phyloP scores from a whole-genome alignment of 35 echinoderm and acorn worm genomes.

The Anneissia japonica region DNA sequence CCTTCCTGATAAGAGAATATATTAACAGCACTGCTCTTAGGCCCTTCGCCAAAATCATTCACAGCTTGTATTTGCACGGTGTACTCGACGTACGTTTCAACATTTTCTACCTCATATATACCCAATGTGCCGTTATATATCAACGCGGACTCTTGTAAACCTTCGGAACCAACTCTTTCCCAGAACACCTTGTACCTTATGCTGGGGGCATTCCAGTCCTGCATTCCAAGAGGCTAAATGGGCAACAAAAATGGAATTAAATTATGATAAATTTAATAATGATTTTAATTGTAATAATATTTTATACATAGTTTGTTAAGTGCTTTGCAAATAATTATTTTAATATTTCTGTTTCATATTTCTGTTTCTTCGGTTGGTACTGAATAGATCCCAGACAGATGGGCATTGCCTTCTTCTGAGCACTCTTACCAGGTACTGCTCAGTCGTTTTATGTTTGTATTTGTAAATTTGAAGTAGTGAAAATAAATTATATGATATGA shows the following conservation, averaged over 20 bases:
- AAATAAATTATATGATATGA: too few species aligned
- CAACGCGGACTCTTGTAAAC: neutral
- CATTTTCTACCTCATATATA: conserved; percentile 20
- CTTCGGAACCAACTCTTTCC: conserved; percentile 10
- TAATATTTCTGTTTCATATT: too few species aligned
- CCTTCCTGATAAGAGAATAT: conserved; percentile 80
- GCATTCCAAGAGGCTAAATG: conserved; percentile 39
- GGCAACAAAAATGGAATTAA: neutral
- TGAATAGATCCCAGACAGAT: too few species aligned
- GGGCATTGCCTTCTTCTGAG: too few species aligned
- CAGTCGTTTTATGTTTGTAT: too few species aligned
- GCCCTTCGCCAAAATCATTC: conserved; percentile 48
- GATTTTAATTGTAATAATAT: too few species aligned
- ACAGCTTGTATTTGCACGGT: conserved; percentile 48
- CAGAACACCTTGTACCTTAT: conserved; percentile 55
- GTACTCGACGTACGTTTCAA: conserved; percentile 65
- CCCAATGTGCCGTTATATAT: conserved; percentile 4
- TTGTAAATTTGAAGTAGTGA: too few species aligned
- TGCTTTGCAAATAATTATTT: too few species aligned
- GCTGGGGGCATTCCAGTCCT: conserved; percentile 62
- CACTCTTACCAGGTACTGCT: too few species aligned
- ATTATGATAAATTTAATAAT: too few species aligned
- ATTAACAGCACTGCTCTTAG: conserved; percentile 22
- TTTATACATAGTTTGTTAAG: too few species aligned
- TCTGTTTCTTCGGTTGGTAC: too few species aligned